Base-by-base conservation (phyloP, 2,888 invertebrate genomes). In the Limnephilus marmoratus region DNA sequence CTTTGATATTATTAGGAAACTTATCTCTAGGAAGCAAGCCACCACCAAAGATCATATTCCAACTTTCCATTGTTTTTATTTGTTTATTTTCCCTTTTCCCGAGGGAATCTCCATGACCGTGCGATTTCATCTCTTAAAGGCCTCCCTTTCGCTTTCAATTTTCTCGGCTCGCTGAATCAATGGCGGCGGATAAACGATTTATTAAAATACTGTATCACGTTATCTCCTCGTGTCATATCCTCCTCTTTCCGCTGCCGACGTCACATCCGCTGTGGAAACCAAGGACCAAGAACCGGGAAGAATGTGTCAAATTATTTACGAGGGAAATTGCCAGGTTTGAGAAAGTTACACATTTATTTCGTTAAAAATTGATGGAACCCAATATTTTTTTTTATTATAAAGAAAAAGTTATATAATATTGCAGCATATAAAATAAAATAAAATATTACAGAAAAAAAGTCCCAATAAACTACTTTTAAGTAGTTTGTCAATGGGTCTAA, bases 151-250 rank as follows among this genome's bases (percentile, higher is more conserved):
- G 31, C 91, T 91, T 86, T 91, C 91, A 53, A 85, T 91, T 91
- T 86, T 91, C 86, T 37, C 91, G 86, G 86, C 18, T 86, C 81
- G 86, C 86, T 91, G 91, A 91, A 91, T 91, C 91, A 91, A 91
- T 91, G 90, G 85, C 85, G 92, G 49, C 90, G 86, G 91, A 90
- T 93, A 91, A 93, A 93, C 93, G 93, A 93, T 93, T 91, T 87
- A 91, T 90, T 91, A 91, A 91, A 92, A 91, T 85, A 91, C 91
- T 93, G 93, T 93, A 93, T 91, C 93, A 91, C 90, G 93, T 93
- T 93, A 93, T 93, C 93, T 90, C 88, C 90, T 90, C 90, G 85
- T 91, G 92, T 93, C 93, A 93, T 93, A 93, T 93, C 91, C 91
- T 68, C 91, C 18, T 87, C 53, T 31, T 87, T 87, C 34, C 24